phyloP scores from a whole-genome alignment of 37 sponge, comb jelly and placozoan species.

The Spongilla lacustris region DNA sequence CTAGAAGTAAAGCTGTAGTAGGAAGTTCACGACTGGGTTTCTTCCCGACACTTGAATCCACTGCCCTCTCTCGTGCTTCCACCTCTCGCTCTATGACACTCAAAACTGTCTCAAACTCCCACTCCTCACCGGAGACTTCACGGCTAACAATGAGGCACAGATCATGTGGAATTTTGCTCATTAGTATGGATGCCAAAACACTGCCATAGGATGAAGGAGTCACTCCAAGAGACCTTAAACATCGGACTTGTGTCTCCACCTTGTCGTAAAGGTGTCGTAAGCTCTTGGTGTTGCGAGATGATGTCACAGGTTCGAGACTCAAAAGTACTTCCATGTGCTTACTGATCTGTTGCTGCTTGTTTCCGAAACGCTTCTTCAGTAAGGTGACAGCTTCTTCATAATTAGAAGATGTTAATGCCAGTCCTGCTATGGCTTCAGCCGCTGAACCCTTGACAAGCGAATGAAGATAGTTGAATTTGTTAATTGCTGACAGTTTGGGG shows the following conservation, averaged over 20 bases:
- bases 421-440: conserved; percentile 10
- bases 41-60: not conserved
- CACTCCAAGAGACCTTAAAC: conserved; percentile 19
- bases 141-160: conserved; percentile 22
- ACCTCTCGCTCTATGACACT: too few species aligned
- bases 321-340: conserved; percentile 31
- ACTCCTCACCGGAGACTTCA: conserved; percentile 6
- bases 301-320: conserved; percentile 9
- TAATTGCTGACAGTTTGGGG: not conserved
- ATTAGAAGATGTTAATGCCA: conserved; percentile 7
- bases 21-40: not conserved
- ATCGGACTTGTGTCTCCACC: not conserved
- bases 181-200: conserved; percentile 4
- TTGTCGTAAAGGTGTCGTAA: conserved; percentile 5
- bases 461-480: conserved; percentile 5
- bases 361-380: conserved; percentile 34
- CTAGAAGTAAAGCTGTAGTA: not conserved
- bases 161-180: conserved; percentile 14
- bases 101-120: conserved; percentile 11
- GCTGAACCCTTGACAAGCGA: conserved; percentile 17
- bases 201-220: conserved; percentile 23
- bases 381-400: conserved; percentile 15
- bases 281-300: not conserved
- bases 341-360: conserved; percentile 8
- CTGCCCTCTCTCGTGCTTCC: too few species aligned